Base-by-base conservation (phyloP, 2,113 vertebrate genomes). In the Periophthalmodon schlosseri region DNA sequence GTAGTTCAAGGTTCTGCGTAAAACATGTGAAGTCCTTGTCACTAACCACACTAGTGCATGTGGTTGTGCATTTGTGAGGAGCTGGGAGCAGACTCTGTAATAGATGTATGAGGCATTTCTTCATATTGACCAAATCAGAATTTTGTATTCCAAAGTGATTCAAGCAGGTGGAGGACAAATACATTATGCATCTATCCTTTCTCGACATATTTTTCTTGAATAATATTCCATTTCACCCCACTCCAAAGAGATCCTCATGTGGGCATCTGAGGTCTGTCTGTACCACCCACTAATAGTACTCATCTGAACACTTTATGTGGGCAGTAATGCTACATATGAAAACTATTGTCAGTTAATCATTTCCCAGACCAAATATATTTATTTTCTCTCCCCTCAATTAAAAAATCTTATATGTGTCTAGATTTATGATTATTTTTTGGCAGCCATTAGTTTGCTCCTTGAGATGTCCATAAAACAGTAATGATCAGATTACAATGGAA, bases 1-100 rank as follows among this genome's bases (percentile, higher is more conserved):
- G 8, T 44, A 44, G 63, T 65, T 65, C 33, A 65, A 65, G 63
- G 63, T 65, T 65, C 34, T 39, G 34, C 44, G 63, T 39, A 65
- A 39, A 65, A 65, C 63, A 65, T 65, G 34, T 65, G 24, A 63
- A 63, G 33, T 34, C 60, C 60, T 34, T 63, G 63, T 39, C 63
- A 65, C 39, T 65, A 65, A 39, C 63, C 34, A 65, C 63, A 65
- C 34, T 65, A 20, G 63, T 44, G 63, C 34, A 65, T 34, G 10
- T 9, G 16, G 60, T 63, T 33, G 60, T 21, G 10, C 34, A 65
- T 39, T 39, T 39, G 16, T 34, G 23, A 6, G 28, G 24, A 60
- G 57, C 57, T 24, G 13, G 23, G 57, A 24, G 57, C 12, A 60
- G 23, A 13, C 21, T 60, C 57, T 24, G 4, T 24, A 21, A 60